Evolutionary conservation across 30 jellyfish, hydroid and myxozoan species (phyloP).

Genomic region (Nemopilema nomurai): DNA sequence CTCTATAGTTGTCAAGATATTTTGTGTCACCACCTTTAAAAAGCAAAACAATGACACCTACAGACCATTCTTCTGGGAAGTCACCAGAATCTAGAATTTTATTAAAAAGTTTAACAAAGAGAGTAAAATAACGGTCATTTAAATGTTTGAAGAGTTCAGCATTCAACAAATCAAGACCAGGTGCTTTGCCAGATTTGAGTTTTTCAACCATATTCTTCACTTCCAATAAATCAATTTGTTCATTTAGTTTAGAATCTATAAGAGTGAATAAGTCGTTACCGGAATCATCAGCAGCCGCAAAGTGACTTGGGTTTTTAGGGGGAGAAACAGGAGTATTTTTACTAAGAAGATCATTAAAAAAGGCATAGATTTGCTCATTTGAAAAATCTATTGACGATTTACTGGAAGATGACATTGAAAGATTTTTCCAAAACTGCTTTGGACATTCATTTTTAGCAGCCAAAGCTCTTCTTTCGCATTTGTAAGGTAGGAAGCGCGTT

Average conservation of each 20-base stretch:
- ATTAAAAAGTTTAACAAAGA: constrained; percentile 8
- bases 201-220: background rate
- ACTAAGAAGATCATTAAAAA: background rate
- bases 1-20: constrained; percentile 13
- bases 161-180: background rate
- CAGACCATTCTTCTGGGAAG: constrained; percentile 20
- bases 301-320: background rate
- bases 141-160: constrained; percentile 5
- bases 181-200: background rate
- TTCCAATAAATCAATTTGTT: background rate
- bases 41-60: background rate
- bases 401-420: background rate
- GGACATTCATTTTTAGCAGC: background rate
- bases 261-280: background rate
- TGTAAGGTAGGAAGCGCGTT: background rate
- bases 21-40: constrained; percentile 11
- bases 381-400: background rate
- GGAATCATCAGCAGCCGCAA: background rate
- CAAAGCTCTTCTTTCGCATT: background rate
- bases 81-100: constrained; percentile 12
- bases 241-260: background rate
- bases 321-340: background rate
- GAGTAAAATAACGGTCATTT: background rate
- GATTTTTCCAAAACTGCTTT: background rate
- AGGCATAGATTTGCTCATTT: background rate